These are phyloP conservation scores for Leptinotarsa haldemani DNA, from an alignment of 2,888 invertebrate species.

Conservation along the genomic window DNA sequence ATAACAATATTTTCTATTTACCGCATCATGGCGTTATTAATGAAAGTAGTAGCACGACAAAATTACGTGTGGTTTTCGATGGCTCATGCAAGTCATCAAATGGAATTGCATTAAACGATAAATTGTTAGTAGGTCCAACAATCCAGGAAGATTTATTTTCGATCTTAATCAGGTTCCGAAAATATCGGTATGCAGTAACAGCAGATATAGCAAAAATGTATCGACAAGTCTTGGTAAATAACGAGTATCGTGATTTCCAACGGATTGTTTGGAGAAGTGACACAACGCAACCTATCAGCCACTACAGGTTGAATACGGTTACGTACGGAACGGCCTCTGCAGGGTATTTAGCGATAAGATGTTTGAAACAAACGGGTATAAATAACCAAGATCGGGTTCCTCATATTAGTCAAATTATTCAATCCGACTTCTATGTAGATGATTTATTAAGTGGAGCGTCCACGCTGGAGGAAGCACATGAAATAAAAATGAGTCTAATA, in stretches of 20 bases:
- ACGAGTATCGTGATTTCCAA: not conserved
- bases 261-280: slow-evolving; percentile 53
- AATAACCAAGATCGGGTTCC: slow-evolving; percentile 8
- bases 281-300: slow-evolving; percentile 25
- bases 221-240: slow-evolving; percentile 52
- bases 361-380: slow-evolving; percentile 11
- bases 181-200: slow-evolving; percentile 51
- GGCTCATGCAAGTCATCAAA: not conserved
- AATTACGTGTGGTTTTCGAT: not conserved
- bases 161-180: slow-evolving; percentile 30
- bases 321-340: slow-evolving; percentile 53
- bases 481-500: not conserved
- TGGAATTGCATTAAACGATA: not conserved
- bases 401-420: slow-evolving; percentile 13
- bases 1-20: not conserved
- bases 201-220: slow-evolving; percentile 61
- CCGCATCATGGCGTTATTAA: not conserved
- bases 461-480: not conserved
- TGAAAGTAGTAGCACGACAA: not conserved
- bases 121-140: not conserved
- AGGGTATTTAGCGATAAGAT: slow-evolving; percentile 20
- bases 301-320: slow-evolving; percentile 45
- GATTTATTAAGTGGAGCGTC: slow-evolving; percentile 12
- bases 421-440: slow-evolving; percentile 19
- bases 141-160: not conserved